Percentiles rank a stretch among this genome's conserved stretches.
Evolutionary conservation across 1,140 invertebrate species (phyloP).

Genomic region (Drosophila murphyi): DNA sequence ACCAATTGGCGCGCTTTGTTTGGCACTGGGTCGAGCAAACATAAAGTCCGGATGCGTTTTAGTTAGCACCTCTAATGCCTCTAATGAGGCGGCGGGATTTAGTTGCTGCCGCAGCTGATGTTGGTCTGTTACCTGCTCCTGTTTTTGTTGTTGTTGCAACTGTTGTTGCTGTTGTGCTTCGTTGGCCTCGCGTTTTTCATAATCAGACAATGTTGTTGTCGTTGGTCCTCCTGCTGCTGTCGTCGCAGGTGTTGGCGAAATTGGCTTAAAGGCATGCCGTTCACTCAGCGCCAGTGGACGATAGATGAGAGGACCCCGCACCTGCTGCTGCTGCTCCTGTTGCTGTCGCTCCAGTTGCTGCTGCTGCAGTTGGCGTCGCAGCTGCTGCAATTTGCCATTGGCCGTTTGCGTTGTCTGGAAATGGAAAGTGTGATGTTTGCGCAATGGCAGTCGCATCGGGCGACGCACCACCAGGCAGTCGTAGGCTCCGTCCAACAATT

Average conservation of each 20-base stretch:
- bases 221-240: background rate
- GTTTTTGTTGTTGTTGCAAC: constrained; percentile 10
- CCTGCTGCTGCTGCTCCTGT: constrained; percentile 26
- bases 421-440: constrained; percentile 89
- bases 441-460: constrained; percentile 86
- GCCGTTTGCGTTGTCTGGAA: constrained; percentile 86
- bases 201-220: constrained; percentile 24
- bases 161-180: constrained; percentile 14
- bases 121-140: constrained; percentile 18
- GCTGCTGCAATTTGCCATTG: constrained; percentile 68
- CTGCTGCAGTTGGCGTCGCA: constrained; percentile 60
- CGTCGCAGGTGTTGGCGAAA: constrained; percentile 61
- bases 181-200: constrained; percentile 38
- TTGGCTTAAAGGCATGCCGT: constrained; percentile 79
- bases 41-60: constrained; percentile 72
- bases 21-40: constrained; percentile 46
- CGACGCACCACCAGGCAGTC: constrained; percentile 60
- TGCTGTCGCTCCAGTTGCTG: constrained; percentile 50
- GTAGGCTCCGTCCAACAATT: constrained; percentile 33
- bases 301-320: constrained; percentile 55
- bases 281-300: constrained; percentile 63
- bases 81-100: constrained; percentile 75
- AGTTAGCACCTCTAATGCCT: constrained; percentile 73
- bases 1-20: constrained; percentile 32
- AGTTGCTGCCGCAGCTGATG: constrained; percentile 31